phyloP scores from a whole-genome alignment of 2,797 vertebrate genomes.

The Protonibea diacanthus region DNA sequence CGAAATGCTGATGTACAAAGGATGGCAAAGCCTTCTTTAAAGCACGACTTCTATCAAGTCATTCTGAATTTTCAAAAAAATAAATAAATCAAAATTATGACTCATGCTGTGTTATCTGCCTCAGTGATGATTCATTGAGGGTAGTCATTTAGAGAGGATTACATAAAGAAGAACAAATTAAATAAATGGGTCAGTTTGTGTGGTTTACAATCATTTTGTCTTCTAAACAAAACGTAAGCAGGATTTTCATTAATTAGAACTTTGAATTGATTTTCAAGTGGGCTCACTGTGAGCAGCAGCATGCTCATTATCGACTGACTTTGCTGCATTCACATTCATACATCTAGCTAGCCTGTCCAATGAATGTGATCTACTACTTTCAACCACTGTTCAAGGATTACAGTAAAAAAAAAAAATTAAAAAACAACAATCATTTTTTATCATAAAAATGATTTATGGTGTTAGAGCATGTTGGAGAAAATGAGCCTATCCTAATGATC shows the following conservation, averaged over 20 bases:
- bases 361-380: neutral
- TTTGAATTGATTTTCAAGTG: neutral
- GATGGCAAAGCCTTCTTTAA: neutral
- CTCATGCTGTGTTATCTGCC: conserved; percentile 3
- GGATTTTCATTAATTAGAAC: neutral
- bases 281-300: neutral
- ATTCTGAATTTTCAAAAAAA: neutral
- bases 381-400: neutral
- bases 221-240: neutral
- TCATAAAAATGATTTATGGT: conserved; percentile 43
- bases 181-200: conserved; percentile 5
- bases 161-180: neutral
- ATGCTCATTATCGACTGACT: conserved; percentile 1
- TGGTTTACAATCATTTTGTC: neutral
- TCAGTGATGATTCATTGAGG: conserved; percentile 13
- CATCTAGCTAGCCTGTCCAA: neutral
- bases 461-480: conserved; percentile 16
- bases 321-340: neutral
- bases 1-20: conserved; percentile 6
- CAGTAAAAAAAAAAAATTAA: neutral
- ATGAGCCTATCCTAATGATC: conserved; percentile 27
- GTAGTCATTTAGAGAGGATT: conserved; percentile 11
- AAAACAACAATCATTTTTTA: conserved; percentile 15
- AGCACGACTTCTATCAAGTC: neutral
- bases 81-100: conserved; percentile 1